Conservation (phyloP, 2,113 vertebrate genomes). For the Astatotilapia flaviijosephi region DNA sequence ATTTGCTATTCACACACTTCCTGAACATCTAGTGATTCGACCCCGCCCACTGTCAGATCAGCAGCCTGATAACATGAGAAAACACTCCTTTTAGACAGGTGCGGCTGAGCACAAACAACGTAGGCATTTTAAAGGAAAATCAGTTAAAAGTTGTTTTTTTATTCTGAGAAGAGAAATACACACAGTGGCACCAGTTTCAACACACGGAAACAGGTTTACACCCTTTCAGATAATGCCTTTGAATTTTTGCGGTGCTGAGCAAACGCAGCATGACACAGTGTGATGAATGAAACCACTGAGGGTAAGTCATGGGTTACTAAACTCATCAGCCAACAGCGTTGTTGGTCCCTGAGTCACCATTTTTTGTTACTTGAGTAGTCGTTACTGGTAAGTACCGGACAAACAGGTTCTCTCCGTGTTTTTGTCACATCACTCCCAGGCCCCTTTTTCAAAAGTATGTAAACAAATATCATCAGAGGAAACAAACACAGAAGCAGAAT, state of each 20-base stretch:
- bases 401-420: conserved; percentile 30
- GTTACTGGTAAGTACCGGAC: neutral
- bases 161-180: neutral
- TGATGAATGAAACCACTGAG: neutral
- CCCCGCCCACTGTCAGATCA: neutral
- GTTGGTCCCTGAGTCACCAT: neutral
- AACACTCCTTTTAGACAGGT: neutral
- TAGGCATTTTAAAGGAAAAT: neutral
- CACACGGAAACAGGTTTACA: neutral
- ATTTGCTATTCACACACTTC: neutral
- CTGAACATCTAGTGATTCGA: neutral
- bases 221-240: neutral
- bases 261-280: neutral
- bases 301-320: neutral
- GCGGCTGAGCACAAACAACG: neutral
- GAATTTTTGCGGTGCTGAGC: neutral
- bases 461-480: neutral
- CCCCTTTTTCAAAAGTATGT: neutral
- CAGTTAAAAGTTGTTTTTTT: neutral
- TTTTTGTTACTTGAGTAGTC: neutral
- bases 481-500: neutral
- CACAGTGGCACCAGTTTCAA: neutral
- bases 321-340: neutral
- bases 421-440: neutral
- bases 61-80: neutral